phyloP scores from a whole-genome alignment of 2,113 vertebrate genomes.

The Lutjanus erythropterus region DNA sequence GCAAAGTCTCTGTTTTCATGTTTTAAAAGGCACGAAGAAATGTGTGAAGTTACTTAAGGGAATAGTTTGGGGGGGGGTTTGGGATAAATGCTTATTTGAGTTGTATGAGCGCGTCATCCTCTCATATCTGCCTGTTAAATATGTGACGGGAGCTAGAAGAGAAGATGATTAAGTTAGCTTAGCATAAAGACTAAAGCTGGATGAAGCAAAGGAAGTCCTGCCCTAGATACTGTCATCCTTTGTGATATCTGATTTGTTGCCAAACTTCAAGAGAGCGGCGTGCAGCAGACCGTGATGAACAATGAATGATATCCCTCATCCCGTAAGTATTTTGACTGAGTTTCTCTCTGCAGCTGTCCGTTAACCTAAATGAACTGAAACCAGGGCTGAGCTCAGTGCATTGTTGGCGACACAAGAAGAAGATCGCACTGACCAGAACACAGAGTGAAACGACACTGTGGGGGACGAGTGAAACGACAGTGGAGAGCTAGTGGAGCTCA shows the following conservation, averaged over 20 bases:
- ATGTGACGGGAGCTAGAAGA: neutral
- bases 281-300: neutral
- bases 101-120: neutral
- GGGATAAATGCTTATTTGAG: neutral
- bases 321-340: neutral
- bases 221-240: neutral
- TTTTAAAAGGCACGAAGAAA: neutral
- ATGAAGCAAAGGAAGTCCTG: neutral
- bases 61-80: constrained; percentile 30
- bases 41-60: constrained; percentile 20
- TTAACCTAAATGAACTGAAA: constrained; percentile 12
- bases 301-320: neutral
- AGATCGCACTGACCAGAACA: neutral
- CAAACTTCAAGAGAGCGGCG: neutral
- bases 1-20: constrained; percentile 12
- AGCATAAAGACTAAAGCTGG: constrained; percentile 1
- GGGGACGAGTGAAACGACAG: neutral
- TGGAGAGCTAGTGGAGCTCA: neutral
- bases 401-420: neutral
- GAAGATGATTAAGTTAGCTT: neutral
- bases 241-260: neutral
- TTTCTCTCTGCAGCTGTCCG: neutral
- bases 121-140: neutral
- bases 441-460: neutral
- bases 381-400: neutral